These are phyloP conservation scores for Oophaga sylvatica DNA, from an alignment of 2,797 vertebrate species.

Conservation along the genomic window DNA sequence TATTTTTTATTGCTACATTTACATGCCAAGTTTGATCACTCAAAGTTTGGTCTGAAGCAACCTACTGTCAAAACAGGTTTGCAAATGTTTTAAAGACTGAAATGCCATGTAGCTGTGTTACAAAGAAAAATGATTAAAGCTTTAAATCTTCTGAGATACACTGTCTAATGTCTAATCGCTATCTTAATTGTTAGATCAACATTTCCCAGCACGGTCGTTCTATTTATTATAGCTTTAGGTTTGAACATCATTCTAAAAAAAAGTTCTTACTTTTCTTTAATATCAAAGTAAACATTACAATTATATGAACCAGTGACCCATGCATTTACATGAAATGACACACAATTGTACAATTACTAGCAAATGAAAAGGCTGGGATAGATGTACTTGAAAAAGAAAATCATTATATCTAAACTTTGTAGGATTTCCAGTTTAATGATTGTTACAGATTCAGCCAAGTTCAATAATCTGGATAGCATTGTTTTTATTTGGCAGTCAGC, in stretches of 20 bases:
- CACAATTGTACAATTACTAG: neutral
- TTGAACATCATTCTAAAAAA: neutral
- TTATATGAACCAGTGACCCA: slow-evolving; percentile 7
- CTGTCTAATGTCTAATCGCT: neutral
- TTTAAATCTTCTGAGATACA: slow-evolving; percentile 7
- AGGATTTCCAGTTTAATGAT: neutral
- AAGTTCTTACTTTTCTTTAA: neutral
- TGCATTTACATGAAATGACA: slow-evolving; percentile 8
- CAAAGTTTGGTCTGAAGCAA: slow-evolving; percentile 54
- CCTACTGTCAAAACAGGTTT: slow-evolving; percentile 53
- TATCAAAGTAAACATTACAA: neutral
- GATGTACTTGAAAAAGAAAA: neutral
- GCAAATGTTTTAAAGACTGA: slow-evolving; percentile 33
- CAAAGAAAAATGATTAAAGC: slow-evolving; percentile 37
- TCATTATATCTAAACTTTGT: neutral
- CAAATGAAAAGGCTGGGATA: neutral
- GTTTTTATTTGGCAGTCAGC: slow-evolving; percentile 1
- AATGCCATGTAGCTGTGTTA: slow-evolving; percentile 23
- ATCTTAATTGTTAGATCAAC: neutral
- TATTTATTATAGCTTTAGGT: neutral
- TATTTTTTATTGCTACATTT: slow-evolving; percentile 41
- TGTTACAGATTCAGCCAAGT: neutral
- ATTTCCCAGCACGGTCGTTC: neutral
- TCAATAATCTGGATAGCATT: neutral
- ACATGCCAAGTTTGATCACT: slow-evolving; percentile 53